phyloP scores from a whole-genome alignment of 1,140 invertebrate genomes.

The Camponotus floridanus region DNA sequence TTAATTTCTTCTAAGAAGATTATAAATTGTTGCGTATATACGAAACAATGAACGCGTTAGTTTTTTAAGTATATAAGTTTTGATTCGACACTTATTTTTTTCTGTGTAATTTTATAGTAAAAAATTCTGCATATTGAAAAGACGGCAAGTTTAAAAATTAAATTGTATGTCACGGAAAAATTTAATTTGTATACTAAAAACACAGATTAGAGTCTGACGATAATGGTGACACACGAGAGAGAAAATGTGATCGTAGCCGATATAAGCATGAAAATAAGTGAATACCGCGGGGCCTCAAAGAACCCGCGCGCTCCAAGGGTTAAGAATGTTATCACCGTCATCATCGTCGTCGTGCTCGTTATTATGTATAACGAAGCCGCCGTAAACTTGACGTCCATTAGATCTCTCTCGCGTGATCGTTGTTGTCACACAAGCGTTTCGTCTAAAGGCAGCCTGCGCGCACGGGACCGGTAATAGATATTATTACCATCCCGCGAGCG shows the following conservation, averaged over 20 bases:
- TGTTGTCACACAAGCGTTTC: conserved; percentile 40
- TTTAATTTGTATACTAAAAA: too few relatives aligned
- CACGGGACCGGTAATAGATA: conserved; percentile 41
- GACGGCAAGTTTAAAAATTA: conserved; percentile 13
- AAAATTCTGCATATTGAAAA: background rate
- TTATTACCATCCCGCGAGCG: conserved; percentile 35
- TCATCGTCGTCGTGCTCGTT: conserved; percentile 38
- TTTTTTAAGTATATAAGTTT: too few relatives aligned
- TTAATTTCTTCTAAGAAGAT: too few relatives aligned
- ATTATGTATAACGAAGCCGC: conserved; percentile 57
- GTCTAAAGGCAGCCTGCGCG: conserved; percentile 44
- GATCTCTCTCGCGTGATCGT: conserved; percentile 48
- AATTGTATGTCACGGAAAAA: background rate
- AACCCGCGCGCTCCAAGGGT: conserved; percentile 18
- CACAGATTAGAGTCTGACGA: background rate
- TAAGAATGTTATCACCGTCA: conserved; percentile 50
- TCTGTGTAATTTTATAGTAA: too few relatives aligned
- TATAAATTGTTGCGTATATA: too few relatives aligned
- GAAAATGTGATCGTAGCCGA: conserved; percentile 27
- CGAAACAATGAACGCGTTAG: too few relatives aligned
- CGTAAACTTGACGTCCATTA: conserved; percentile 47
- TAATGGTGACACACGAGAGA: background rate
- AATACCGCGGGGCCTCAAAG: conserved; percentile 65
- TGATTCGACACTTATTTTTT: too few relatives aligned
- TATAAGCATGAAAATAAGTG: conserved; percentile 18